phyloP scores from a whole-genome alignment of 2,888 invertebrate species.

The Nomada fabriciana region DNA sequence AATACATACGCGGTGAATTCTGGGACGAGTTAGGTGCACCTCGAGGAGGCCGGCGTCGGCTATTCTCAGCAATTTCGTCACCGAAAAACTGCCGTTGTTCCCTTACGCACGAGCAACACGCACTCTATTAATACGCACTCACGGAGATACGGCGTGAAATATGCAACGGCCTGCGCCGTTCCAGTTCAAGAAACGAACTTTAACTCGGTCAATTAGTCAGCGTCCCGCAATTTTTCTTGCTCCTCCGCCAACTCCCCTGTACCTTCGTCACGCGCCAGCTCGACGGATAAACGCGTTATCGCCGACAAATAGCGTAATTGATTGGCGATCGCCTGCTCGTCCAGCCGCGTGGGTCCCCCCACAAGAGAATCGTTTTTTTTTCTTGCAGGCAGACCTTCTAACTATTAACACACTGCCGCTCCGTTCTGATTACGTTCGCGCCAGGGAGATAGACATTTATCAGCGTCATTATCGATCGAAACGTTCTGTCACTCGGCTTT shows the following conservation, averaged over 20 bases:
- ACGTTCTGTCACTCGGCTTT: not conserved
- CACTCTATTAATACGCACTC: slow-evolving; percentile 68
- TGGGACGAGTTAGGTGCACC: not conserved
- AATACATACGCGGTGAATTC: not conserved
- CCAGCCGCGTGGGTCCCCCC: not conserved
- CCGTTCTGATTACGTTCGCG: too few species aligned
- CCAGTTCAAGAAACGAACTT: slow-evolving; percentile 50
- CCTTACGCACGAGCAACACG: not conserved
- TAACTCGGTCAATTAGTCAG: slow-evolving; percentile 58
- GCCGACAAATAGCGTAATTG: slow-evolving; percentile 20
- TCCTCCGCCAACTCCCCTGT: not conserved
- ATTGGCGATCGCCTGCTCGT: not conserved
- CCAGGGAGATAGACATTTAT: too few species aligned
- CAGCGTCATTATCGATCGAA: too few species aligned
- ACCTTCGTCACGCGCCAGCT: not conserved
- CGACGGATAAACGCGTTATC: slow-evolving; percentile 24
- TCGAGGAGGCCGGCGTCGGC: slow-evolving; percentile 18
- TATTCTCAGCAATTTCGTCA: slow-evolving; percentile 68
- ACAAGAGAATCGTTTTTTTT: not conserved
- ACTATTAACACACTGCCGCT: not conserved
- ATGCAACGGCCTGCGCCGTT: slow-evolving; percentile 36
- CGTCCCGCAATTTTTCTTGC: slow-evolving; percentile 5
- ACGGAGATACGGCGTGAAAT: slow-evolving; percentile 45
- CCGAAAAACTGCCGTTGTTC: slow-evolving; percentile 58
- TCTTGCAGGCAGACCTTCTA: not conserved